phyloP scores from a whole-genome alignment of 2,113 vertebrate genomes.

The Phrynosoma blainvillii region DNA sequence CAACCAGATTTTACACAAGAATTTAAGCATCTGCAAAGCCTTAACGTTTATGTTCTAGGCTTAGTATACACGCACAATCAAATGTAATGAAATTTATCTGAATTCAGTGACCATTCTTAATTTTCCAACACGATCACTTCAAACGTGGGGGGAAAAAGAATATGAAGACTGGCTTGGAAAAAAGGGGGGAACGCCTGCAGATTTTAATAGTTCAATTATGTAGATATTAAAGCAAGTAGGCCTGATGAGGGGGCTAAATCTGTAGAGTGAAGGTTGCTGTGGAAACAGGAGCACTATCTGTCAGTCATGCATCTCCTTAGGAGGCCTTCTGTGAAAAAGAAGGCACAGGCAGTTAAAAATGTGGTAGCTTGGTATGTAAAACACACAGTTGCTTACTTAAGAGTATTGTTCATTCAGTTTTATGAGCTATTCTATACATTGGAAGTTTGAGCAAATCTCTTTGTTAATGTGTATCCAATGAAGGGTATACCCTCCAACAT shows the following conservation, averaged over 20 bases:
- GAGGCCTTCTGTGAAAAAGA: slow-evolving; percentile 23
- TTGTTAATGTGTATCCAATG: neutral
- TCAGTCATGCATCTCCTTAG: slow-evolving; percentile 72
- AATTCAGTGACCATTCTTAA: neutral
- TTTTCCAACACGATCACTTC: too few species aligned
- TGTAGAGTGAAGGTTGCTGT: slow-evolving; percentile 67
- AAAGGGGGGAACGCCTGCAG: neutral
- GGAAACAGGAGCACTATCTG: slow-evolving; percentile 75
- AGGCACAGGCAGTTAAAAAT: neutral
- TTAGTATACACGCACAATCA: neutral
- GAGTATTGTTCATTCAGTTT: neutral
- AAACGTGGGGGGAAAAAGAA: neutral
- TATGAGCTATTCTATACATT: neutral
- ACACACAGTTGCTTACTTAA: neutral
- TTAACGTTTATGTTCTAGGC: neutral
- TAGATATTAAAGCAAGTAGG: slow-evolving; percentile 13
- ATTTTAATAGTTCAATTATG: slow-evolving; percentile 17
- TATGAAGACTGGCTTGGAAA: neutral
- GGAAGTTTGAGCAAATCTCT: neutral
- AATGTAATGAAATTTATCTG: neutral
- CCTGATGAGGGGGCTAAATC: neutral
- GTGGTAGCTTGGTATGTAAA: neutral
- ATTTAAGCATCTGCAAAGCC: neutral
- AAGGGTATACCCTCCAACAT: too few species aligned
- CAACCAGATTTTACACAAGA: neutral